Evolutionary conservation across 2,888 invertebrate species (phyloP).

Genomic region (Hirtodrosophila histrioides): DNA sequence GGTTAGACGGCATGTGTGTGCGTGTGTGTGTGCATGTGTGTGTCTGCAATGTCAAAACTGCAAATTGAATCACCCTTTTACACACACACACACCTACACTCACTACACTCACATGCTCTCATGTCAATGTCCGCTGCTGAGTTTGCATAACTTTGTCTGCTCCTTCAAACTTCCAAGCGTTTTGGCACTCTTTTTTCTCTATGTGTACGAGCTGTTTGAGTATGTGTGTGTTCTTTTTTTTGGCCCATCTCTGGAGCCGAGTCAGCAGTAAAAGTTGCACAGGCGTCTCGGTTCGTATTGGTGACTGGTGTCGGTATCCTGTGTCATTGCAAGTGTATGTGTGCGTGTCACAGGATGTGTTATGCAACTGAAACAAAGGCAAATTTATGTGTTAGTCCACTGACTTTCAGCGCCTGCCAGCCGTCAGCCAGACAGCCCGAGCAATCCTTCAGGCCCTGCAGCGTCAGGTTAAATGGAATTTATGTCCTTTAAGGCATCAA

Average conservation of each 20-base stretch:
- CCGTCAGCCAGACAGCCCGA: conserved; percentile 14
- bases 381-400: conserved; percentile 69
- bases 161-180: conserved; percentile 63
- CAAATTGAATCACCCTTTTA: conserved; percentile 73
- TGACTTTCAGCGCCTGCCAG: conserved; percentile 60
- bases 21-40: conserved; percentile 25
- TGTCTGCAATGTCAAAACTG: conserved; percentile 61
- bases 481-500: conserved; percentile 56
- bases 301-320: conserved; percentile 26
- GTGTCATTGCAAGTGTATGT: conserved; percentile 24
- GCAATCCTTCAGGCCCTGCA: conserved; percentile 48
- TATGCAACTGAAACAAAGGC: conserved; percentile 73
- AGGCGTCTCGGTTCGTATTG: conserved; percentile 38
- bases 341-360: conserved; percentile 63
- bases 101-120: conserved; percentile 39
- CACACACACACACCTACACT: conserved; percentile 15
- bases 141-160: conserved; percentile 74
- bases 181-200: conserved; percentile 54
- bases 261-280: conserved; percentile 75
- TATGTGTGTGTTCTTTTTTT: conserved; percentile 4
- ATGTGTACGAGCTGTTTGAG: not conserved
- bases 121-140: conserved; percentile 78
- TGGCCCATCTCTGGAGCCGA: conserved; percentile 33
- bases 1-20: conserved; percentile 8
- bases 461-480: conserved; percentile 72